Evolutionary conservation across 1,140 invertebrate species (phyloP), one percentile per base, ranked within the genome.

Genomic region (Drosophila watanabei): DNA sequence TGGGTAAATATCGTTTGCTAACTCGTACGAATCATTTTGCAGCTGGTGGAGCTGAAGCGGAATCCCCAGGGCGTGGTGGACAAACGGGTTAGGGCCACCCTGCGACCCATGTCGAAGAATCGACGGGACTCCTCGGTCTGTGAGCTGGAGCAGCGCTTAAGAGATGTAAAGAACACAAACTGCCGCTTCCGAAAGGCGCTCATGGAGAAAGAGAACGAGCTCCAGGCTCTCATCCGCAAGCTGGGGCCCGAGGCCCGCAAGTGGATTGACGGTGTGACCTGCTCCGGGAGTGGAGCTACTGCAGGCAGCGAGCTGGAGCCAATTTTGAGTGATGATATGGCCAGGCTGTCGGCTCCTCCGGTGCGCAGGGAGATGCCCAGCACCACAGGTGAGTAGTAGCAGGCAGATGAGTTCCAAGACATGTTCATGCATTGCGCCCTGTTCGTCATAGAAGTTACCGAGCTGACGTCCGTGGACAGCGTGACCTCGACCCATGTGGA

Each of bases 11-110:
- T 13, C 7, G 11, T 39, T 30, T 62, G 63, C 56, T 61, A 43
- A 73, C 7, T 45, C 46, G 30, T 48, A 46, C 52, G 52, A 28
- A 57, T 58, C 43, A 28, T 13, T 32, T 94, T 94, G 11, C 93
- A 98, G 97, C 93, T 98, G 28, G 95, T 99, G 76, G 98, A 99
- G 94, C 94, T 99, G 30, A 96, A 97, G 79, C 95, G 97, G 72
- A 98, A 98, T 94, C 97, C 98, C 4, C 96, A 96, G 81, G 97
- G 97, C 3, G 95, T 95, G 7, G 96, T 97, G 49, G 97, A 98
- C 87, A 97, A 97, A 80, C 94, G 97, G 66, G 96, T 97, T 45
- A 93, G 97, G 39, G 96, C 97, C 0, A 97, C 97, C 5, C 93
- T 97, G n/a, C 94, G 96, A 57, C 97, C 96, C 10, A 95, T 96